These are phyloP conservation scores for Alligator sinensis DNA, from an alignment of 2,113 vertebrate species.

Conservation along the genomic window DNA sequence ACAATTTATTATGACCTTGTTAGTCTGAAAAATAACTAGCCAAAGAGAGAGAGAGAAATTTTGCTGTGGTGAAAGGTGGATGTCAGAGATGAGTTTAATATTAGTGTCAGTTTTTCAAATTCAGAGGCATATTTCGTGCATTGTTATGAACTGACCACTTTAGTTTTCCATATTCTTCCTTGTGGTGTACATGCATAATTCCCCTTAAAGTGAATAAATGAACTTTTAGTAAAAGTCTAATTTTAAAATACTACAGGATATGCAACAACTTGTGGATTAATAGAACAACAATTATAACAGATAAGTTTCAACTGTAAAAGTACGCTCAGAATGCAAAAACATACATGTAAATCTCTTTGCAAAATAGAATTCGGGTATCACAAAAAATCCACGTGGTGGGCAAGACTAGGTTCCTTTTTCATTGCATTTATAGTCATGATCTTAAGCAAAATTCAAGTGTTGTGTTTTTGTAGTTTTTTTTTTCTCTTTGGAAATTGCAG, in stretches of 20 bases:
- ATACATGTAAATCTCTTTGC: background rate
- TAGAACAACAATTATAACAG: background rate
- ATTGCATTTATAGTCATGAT: background rate
- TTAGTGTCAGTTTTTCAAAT: background rate
- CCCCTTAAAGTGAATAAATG: background rate
- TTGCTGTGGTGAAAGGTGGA: background rate
- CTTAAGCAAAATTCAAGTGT: background rate
- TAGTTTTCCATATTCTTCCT: background rate
- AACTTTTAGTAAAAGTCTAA: background rate
- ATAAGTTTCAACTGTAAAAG: slow-evolving; percentile 11
- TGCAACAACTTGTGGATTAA: slow-evolving; percentile 12
- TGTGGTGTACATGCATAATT: background rate
- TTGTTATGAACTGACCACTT: background rate
- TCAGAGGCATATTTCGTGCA: background rate
- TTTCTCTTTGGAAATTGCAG: background rate
- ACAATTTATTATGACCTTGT: background rate
- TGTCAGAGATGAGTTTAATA: background rate
- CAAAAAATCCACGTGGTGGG: background rate
- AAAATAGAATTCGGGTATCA: background rate
- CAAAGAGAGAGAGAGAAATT: background rate
- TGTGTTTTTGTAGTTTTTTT: background rate
- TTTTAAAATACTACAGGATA: background rate
- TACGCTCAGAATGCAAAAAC: background rate
- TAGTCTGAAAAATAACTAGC: background rate
- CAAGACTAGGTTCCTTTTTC: background rate